phyloP scores from a whole-genome alignment of 2,797 vertebrate genomes.

The Acrossocheilus wenchowensis region DNA sequence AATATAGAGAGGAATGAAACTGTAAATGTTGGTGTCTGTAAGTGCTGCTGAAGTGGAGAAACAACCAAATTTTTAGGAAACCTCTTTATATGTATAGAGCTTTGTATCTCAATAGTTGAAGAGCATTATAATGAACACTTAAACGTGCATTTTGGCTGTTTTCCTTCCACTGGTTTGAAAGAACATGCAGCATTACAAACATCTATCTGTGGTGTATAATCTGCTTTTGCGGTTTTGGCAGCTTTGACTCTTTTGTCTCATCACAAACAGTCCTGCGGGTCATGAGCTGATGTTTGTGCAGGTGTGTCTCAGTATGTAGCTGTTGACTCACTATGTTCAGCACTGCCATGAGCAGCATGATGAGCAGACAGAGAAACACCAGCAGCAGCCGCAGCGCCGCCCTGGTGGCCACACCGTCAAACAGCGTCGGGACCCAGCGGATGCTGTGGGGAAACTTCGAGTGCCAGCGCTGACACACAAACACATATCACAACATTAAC shows the following conservation, averaged over 20 bases:
- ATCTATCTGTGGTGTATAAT: background rate
- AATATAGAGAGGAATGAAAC: background rate
- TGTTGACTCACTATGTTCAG: slow-evolving; percentile 82
- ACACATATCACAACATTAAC: slow-evolving; percentile 21
- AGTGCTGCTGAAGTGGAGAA: background rate
- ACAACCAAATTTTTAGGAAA: background rate
- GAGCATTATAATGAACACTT: background rate
- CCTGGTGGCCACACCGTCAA: slow-evolving; percentile 69
- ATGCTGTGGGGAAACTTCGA: slow-evolving; percentile 80
- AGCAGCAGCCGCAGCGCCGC: slow-evolving; percentile 80
- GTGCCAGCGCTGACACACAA: slow-evolving; percentile 76
- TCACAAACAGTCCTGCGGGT: background rate
- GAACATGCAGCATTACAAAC: background rate
- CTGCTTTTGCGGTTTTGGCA: too few relatives aligned
- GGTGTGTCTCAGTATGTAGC: slow-evolving; percentile 75
- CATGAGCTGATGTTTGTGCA: background rate
- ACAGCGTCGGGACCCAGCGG: slow-evolving; percentile 80
- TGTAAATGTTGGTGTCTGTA: background rate
- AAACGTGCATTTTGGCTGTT: background rate
- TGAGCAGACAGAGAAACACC: slow-evolving; percentile 77
- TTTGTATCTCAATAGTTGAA: background rate
- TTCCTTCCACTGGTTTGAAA: background rate
- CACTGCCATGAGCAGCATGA: slow-evolving; percentile 84
- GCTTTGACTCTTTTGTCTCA: background rate
- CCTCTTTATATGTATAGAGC: background rate